A percentile compares a stretch with the other conserved stretches of the same genome.
Conservation (phyloP, 2,113 vertebrate species). For the Picathartes gymnocephalus region DNA sequence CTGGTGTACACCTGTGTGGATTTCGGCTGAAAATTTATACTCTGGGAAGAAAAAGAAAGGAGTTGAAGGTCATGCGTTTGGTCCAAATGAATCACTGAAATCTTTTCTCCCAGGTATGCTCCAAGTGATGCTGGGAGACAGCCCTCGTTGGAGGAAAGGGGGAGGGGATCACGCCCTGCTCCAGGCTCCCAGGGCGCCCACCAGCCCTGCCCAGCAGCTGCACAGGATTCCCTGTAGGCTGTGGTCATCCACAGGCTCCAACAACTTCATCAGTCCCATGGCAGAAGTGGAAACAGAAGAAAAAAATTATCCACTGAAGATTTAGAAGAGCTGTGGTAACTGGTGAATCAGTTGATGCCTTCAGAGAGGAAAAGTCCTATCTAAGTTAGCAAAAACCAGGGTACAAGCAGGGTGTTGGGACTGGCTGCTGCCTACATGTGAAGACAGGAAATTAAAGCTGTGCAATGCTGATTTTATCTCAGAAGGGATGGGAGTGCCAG, state of each 20-base stretch:
- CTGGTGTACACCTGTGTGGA: background rate
- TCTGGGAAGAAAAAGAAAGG: background rate
- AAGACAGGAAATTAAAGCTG: background rate
- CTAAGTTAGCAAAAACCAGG: background rate
- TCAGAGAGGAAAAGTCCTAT: background rate
- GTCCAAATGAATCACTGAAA: background rate
- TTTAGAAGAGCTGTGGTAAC: background rate
- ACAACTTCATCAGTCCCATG: background rate
- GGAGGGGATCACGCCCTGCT: background rate
- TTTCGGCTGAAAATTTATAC: background rate
- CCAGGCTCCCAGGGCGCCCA: background rate
- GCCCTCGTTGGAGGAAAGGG: background rate
- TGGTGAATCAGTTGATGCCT: background rate
- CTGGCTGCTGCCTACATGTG: background rate
- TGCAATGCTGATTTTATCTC: background rate
- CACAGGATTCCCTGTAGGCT: fast-evolving
- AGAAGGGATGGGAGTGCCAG: background rate
- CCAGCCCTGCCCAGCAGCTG: background rate
- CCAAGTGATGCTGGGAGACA: background rate
- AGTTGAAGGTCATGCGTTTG: background rate
- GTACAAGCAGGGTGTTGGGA: background rate
- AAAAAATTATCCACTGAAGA: background rate
- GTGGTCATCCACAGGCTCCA: background rate
- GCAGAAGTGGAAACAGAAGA: background rate
- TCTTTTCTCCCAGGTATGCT: background rate